Evolutionary conservation across 2,797 vertebrate genomes (phyloP).

Genomic region (Hoplostethus mediterraneus): DNA sequence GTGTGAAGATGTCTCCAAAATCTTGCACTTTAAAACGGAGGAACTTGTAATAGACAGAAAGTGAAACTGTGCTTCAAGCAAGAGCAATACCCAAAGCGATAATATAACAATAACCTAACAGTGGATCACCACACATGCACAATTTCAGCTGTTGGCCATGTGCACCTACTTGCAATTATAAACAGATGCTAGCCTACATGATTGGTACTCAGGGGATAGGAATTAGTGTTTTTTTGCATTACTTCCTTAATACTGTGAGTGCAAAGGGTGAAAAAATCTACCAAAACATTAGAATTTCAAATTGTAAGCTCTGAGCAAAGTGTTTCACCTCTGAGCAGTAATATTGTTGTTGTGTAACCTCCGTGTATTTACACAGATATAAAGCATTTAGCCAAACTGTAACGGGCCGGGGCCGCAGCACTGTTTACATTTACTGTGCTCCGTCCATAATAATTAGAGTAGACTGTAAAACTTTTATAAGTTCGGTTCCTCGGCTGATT

Average conservation of each 20-base stretch:
- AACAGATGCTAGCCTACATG: neutral
- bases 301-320: neutral
- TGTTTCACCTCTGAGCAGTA: neutral
- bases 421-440: slow-evolving; percentile 15
- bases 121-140: no score
- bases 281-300: no score
- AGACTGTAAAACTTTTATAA: slow-evolving; percentile 32
- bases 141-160: neutral
- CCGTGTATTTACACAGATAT: neutral
- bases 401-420: neutral
- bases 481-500: slow-evolving; percentile 20
- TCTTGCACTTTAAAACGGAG: no score
- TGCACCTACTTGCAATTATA: neutral
- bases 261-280: no score
- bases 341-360: neutral
- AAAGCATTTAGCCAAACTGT: neutral
- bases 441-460: slow-evolving; percentile 35
- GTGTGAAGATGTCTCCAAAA: no score
- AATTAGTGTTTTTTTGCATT: neutral
- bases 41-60: neutral
- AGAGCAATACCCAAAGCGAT: neutral
- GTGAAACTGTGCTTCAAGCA: neutral
- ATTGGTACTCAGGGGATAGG: neutral
- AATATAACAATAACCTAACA: no score
- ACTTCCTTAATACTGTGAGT: no score